Conservation (phyloP, 2,888 invertebrate genomes). For the Sesia apiformis region DNA sequence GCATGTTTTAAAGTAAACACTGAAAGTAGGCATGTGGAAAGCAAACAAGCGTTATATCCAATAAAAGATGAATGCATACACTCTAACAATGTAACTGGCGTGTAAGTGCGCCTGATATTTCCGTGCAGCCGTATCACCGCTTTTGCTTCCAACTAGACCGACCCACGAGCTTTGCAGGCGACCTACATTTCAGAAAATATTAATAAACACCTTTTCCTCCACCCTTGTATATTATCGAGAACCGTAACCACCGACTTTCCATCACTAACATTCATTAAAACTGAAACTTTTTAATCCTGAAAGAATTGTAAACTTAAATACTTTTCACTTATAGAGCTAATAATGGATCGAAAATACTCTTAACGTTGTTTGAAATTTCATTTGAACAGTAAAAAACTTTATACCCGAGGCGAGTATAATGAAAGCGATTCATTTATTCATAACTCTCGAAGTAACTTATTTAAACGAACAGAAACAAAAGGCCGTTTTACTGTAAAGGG, state of each 20-base stretch:
- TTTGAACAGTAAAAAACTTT: neutral
- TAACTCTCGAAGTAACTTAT: conserved; percentile 33
- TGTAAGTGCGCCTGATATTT: conserved; percentile 33
- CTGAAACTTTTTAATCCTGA: no score
- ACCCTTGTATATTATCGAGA: neutral
- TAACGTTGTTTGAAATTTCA: neutral
- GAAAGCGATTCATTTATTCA: conserved; percentile 35
- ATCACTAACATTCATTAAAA: no score
- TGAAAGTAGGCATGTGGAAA: no score
- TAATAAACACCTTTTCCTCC: conserved; percentile 19
- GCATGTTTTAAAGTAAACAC: no score
- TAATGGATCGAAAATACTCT: neutral
- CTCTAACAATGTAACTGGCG: neutral
- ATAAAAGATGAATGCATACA: neutral
- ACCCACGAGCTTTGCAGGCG: conserved; percentile 5
- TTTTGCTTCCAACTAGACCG: neutral
- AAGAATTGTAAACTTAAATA: neutral
- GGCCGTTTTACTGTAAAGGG: conserved; percentile 33
- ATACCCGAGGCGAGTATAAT: conserved; percentile 15
- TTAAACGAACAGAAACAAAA: conserved; percentile 34
- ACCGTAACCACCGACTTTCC: no score
- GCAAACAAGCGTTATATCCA: no score
- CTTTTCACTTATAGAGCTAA: neutral
- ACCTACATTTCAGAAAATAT: conserved; percentile 31
- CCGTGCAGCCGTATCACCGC: conserved; percentile 9